Percentiles rank a stretch among this genome's conserved stretches.
These are phyloP conservation scores for Chloroclysta siterata DNA, from an alignment of 2,888 invertebrate species.

Conservation along the genomic window DNA sequence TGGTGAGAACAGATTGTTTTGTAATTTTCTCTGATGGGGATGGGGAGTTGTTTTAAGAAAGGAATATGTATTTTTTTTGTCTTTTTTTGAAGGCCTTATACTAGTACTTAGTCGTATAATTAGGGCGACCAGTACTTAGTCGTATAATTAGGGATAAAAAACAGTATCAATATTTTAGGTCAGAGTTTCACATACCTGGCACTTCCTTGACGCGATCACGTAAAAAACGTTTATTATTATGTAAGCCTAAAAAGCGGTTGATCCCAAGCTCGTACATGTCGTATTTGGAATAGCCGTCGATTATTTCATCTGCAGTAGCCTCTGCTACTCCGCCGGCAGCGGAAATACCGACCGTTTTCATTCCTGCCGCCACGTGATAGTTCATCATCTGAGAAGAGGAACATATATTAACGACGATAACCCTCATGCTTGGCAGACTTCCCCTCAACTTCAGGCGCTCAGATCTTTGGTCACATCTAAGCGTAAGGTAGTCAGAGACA, in stretches of 20 bases:
- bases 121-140: no score
- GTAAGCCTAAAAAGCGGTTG: conserved; percentile 94
- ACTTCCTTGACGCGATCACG: conserved; percentile 96
- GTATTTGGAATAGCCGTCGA: conserved; percentile 90
- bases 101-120: no score
- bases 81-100: no score
- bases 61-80: no score
- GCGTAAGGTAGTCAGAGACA: no score
- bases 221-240: conserved; percentile 97
- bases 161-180: background rate
- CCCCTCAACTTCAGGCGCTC: no score
- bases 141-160: no score
- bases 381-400: conserved; percentile 88
- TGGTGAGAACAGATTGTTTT: no score
- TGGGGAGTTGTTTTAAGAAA: no score
- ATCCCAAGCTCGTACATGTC: conserved; percentile 96
- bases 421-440: no score
- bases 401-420: background rate
- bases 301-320: conserved; percentile 94
- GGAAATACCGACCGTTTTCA: conserved; percentile 98
- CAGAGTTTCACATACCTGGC: conserved; percentile 85
- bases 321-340: conserved; percentile 98
- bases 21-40: no score
- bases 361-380: conserved; percentile 97
- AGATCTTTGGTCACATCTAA: no score